Evolutionary conservation across 2,797 vertebrate genomes (phyloP), one percentile per base, ranked within the genome.

Genomic region (Cyclura pinguis): DNA sequence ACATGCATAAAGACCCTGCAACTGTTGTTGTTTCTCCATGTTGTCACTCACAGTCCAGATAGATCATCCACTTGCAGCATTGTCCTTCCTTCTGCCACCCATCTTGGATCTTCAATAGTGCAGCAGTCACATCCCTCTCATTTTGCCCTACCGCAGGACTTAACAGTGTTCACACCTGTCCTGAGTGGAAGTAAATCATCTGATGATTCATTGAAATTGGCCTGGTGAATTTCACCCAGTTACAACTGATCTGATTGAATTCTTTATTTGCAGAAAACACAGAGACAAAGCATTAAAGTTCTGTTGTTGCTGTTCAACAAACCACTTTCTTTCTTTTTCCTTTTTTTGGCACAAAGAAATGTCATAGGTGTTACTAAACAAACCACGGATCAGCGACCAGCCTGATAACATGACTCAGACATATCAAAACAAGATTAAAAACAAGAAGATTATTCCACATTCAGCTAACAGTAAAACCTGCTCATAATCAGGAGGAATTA

Each of bases 221-320:
- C 80, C 88, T 92, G 74, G 62, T 87, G 90, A 93, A 87, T n/a
- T 91, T 94, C 77, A 95, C 88, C 92, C 80, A 47, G 24, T 84
- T 89, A 95, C 64, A 47, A 47, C 59, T 92, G 93, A 85, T 89
- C 93, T 95, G 94, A 97, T 94, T 96, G 96, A 95, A 96, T 96
- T 93, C 90, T 96, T 97, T 97, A 98, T 98, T 98, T 97, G 97
- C 97, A 97, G 96, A 97, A 97, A 97, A 97, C 97, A 97, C 97
- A 97, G 94, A 96, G 95, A 96, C 96, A 96, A 97, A 97, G 97
- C 96, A 96, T 97, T 93, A 92, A 95, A 42, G 42, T 91, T 93
- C 94, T 90, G 91, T 93, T 89, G 84, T 90, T 94, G 95, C 95
- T 95, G 84, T 96, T 96, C 95, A 94, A 92, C 96, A 96, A 97